phyloP scores from a whole-genome alignment of 2,888 invertebrate genomes.

The Heteropelma amictum region DNA sequence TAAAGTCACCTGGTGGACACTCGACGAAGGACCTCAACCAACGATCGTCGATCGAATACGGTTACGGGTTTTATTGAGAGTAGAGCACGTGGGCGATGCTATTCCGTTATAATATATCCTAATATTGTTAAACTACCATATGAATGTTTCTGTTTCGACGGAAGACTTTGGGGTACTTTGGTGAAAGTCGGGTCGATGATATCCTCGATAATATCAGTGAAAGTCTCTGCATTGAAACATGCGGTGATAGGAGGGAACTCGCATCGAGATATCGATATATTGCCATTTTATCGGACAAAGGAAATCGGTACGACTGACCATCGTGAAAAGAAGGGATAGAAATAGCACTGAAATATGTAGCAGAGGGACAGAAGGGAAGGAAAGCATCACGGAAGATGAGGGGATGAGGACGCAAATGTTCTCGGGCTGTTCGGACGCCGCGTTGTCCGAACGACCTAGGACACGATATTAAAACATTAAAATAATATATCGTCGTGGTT shows the following conservation, averaged over 20 bases:
- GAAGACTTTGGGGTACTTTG: background rate
- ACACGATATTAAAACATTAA: conserved; percentile 78
- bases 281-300: conserved; percentile 58
- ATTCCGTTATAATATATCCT: background rate
- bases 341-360: conserved; percentile 19
- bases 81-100: no score
- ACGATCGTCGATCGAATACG: no score
- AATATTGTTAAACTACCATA: background rate
- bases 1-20: no score
- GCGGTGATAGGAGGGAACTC: background rate
- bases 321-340: conserved; percentile 17
- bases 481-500: conserved; percentile 73
- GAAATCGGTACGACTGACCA: conserved; percentile 35
- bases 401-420: conserved; percentile 54
- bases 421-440: conserved; percentile 65
- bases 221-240: background rate
- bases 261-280: conserved; percentile 41
- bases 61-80: no score
- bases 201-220: background rate
- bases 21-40: no score
- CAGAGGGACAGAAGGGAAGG: conserved; percentile 30
- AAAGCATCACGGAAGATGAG: conserved; percentile 45
- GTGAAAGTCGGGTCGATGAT: background rate
- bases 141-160: background rate
- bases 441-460: conserved; percentile 75